Base-by-base conservation (phyloP, 2,888 invertebrate species). In the Blomia tropicalis region DNA sequence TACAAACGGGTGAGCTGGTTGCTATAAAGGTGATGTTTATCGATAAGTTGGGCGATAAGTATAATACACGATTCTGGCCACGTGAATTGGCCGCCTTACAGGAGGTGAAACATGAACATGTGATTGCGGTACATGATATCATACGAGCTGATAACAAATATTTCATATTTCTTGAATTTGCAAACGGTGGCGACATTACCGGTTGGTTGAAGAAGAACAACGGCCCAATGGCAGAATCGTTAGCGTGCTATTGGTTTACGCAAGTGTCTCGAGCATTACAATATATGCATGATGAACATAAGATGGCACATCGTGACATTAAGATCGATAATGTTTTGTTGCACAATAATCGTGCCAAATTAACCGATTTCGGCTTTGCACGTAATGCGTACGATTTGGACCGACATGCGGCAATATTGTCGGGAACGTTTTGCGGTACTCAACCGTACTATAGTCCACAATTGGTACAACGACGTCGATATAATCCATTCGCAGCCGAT, bases 81-180 rank as follows among this genome's bases (percentile, higher is more conserved):
- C 41, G 41, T 14, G 41, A 41, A n/a, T 17, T 41, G 14, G 41
- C 41, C 41, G 41, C 41, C 41, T n/a, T 41, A 14, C n/a, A n/a
- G 14, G n/a, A n/a, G 14, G 41, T 41, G 14, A 14, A 41, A 14
- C 41, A 41, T n/a, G 41, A 41, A 14, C 14, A n/a, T n/a, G 14
- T 41, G 41, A n/a, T 41, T 14, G n/a, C 41, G 41, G 41, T 41
- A n/a, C 41, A 41, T n/a, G 41, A 41, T 14, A n/a, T 41, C 14
- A n/a, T 41, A n/a, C 41, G 41, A 14, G n/a, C 41, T n/a, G 41
- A n/a, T n/a, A n/a, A 14, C 41, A 14, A n/a, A n/a, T 14, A 17
- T 23, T 64, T 58, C 43, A 65, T 66, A 2, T 64, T 66, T 47
- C 65, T 66, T 64, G 64, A 66, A 36, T 61, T 66, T 41, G 62